Conservation (phyloP, 2,797 vertebrate species). For the Bradypus variegatus region DNA sequence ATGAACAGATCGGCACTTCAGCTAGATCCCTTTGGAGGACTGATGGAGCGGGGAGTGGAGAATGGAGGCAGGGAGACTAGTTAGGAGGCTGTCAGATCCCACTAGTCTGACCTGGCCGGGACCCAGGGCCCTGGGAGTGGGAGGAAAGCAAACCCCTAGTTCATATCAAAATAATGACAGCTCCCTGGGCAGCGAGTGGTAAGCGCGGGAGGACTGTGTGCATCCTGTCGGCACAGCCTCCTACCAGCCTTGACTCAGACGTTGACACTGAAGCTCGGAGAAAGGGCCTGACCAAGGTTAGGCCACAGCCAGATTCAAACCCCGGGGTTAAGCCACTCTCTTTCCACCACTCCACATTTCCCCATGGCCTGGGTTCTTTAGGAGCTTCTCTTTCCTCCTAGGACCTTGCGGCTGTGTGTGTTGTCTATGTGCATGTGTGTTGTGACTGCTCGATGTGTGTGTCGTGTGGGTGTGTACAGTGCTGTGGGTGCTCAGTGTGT, state of each 20-base stretch:
- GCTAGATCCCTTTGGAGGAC: background rate
- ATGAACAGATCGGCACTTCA: background rate
- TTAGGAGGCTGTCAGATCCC: background rate
- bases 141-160: background rate
- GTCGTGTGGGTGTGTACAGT: background rate
- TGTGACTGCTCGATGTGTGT: background rate
- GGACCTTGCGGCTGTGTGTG: background rate
- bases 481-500: too few relatives aligned
- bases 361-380: background rate
- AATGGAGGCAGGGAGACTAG: background rate
- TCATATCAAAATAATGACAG: background rate
- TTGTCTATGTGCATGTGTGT: background rate
- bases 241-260: background rate
- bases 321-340: background rate
- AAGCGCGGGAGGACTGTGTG: rapidly evolving
- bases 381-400: background rate
- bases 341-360: background rate
- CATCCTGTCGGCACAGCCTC: background rate
- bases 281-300: background rate
- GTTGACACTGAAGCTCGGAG: background rate
- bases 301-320: background rate
- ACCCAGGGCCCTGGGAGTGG: background rate
- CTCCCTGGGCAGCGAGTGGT: background rate
- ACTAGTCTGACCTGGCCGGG: background rate
- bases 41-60: background rate